Conservation (phyloP, 2,113 vertebrate species). For the Erinaceus europaeus region DNA sequence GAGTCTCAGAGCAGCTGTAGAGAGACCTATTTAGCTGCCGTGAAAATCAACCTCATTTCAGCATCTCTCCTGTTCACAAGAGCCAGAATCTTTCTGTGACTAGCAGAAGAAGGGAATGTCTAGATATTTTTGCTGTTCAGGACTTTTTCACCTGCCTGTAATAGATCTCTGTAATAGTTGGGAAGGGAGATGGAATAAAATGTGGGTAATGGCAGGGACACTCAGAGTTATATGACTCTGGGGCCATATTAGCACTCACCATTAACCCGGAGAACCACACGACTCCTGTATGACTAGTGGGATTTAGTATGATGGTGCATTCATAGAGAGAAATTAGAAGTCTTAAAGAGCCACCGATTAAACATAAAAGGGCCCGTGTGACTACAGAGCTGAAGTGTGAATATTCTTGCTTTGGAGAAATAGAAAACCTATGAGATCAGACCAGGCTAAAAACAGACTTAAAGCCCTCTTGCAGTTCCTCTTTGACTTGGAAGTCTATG, state of each 20-base stretch:
- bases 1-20: not conserved
- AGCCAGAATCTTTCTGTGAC: not conserved
- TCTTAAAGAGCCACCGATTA: slow-evolving; percentile 20
- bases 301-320: not conserved
- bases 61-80: too few relatives aligned
- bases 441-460: not conserved
- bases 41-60: not conserved
- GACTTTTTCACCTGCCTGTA: slow-evolving; percentile 5
- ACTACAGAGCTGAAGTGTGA: not conserved
- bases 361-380: not conserved
- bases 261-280: slow-evolving; percentile 41
- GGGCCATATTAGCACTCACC: slow-evolving; percentile 8
- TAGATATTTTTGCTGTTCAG: not conserved
- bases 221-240: slow-evolving; percentile 29
- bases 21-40: not conserved
- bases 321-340: slow-evolving; percentile 37
- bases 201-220: not conserved
- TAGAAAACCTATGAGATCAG: not conserved
- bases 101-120: not conserved
- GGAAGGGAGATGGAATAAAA: slow-evolving; percentile 35
- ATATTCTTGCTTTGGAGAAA: not conserved
- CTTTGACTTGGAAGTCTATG: not conserved
- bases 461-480: not conserved
- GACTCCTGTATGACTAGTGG: slow-evolving; percentile 13
- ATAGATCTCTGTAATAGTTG: slow-evolving; percentile 7